phyloP scores from a whole-genome alignment of 2,797 vertebrate genomes.

The Enteromius anoplus region DNA sequence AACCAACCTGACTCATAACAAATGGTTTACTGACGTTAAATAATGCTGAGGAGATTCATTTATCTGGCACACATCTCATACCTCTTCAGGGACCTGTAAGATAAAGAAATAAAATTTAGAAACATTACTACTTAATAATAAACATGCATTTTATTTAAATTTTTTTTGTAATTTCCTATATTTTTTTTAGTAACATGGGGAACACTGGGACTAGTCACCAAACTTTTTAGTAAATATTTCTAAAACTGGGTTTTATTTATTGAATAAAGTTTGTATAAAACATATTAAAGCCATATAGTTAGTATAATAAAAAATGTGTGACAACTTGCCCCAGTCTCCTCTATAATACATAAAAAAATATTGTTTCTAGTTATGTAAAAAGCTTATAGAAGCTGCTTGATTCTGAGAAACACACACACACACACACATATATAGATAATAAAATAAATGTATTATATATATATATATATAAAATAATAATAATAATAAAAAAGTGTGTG shows the following conservation, averaged over 20 bases:
- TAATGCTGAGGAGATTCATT: slow-evolving; percentile 32
- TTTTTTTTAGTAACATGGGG: neutral
- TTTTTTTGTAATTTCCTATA: neutral
- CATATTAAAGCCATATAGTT: neutral
- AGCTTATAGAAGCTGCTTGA: neutral
- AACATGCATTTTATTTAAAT: neutral
- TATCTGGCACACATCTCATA: slow-evolving; percentile 48
- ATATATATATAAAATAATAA: too few species aligned
- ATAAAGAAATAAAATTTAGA: slow-evolving; percentile 31
- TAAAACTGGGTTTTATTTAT: neutral
- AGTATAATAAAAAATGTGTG: neutral
- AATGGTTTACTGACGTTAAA: slow-evolving; percentile 30
- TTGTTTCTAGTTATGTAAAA: neutral
- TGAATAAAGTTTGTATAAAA: neutral
- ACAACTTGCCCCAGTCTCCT: slow-evolving; percentile 8
- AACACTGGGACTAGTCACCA: neutral
- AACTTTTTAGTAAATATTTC: neutral
- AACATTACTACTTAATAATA: neutral
- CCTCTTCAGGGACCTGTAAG: slow-evolving; percentile 64
- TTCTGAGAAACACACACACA: too few species aligned
- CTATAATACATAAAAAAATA: neutral
- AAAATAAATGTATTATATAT: too few species aligned
- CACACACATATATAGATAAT: too few species aligned
- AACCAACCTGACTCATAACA: slow-evolving; percentile 45
- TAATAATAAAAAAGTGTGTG: too few species aligned